Evolutionary conservation across 2,113 vertebrate species (phyloP).

Genomic region (Rhagologus leucostigma): DNA sequence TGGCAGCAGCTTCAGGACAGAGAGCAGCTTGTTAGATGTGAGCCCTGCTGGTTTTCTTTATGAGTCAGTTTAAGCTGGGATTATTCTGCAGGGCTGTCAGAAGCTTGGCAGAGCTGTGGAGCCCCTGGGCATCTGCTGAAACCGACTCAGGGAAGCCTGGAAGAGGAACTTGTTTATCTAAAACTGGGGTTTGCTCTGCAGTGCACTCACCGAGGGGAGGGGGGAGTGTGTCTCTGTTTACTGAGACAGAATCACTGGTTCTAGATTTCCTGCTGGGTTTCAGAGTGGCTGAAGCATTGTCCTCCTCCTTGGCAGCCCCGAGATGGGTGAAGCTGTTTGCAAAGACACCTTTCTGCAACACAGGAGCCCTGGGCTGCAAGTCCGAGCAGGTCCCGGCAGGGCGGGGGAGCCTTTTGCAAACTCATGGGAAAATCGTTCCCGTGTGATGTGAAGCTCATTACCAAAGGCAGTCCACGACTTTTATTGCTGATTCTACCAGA

Average conservation of each 20-base stretch:
- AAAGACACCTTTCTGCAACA: conserved; percentile 50
- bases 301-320: background rate
- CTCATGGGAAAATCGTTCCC: conserved; percentile 66
- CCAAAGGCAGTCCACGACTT: conserved; percentile 51
- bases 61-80: conserved; percentile 33
- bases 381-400: conserved; percentile 48
- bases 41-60: background rate
- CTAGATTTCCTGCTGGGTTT: background rate
- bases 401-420: conserved; percentile 65
- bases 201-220: background rate
- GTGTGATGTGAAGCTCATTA: conserved; percentile 69
- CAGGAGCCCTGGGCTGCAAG: conserved; percentile 47
- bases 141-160: background rate
- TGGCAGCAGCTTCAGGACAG: background rate
- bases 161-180: background rate
- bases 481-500: conserved; percentile 67
- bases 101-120: conserved; percentile 1
- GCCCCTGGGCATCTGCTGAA: conserved; percentile 33
- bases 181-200: background rate
- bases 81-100: conserved; percentile 23
- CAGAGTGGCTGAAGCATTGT: background rate
- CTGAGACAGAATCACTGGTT: background rate
- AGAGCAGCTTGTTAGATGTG: background rate
- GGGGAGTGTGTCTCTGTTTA: background rate
- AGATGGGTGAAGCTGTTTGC: conserved; percentile 24